A percentile compares a stretch with the other conserved stretches of the same genome.
Evolutionary conservation across 2,797 vertebrate species (phyloP).

Genomic region (Dromococcyx pavoninus): DNA sequence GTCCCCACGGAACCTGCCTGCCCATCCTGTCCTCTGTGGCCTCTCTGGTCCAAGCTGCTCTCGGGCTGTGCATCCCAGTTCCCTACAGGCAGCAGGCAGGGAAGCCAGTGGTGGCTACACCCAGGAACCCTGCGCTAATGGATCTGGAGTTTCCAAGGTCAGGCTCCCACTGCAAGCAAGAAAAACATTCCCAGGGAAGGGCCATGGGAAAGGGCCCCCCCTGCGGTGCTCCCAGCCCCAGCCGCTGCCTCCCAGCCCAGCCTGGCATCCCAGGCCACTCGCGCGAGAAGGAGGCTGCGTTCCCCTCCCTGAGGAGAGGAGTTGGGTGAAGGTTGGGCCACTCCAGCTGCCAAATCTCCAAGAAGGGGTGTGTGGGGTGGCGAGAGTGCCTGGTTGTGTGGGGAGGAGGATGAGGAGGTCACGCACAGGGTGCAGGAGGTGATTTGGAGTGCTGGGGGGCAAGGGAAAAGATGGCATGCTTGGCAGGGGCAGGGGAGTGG

Average conservation of each 20-base stretch:
- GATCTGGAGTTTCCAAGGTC: conserved; percentile 42
- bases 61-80: neutral
- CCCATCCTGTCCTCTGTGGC: neutral
- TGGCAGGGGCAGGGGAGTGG: neutral
- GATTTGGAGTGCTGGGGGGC: fast-evolving
- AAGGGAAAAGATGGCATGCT: neutral
- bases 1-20: neutral
- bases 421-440: neutral
- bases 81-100: neutral
- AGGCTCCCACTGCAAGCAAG: conserved; percentile 42
- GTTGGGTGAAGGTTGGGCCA: neutral
- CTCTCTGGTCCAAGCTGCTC: neutral
- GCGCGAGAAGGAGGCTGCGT: neutral
- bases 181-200: conserved; percentile 66
- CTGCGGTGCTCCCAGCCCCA: neutral
- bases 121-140: neutral
- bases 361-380: fast-evolving
- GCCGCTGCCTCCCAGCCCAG: neutral
- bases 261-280: conserved; percentile 14
- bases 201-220: conserved; percentile 45
- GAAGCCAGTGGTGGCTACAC: neutral
- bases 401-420: neutral
- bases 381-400: neutral
- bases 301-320: neutral
- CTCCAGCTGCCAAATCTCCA: neutral